Base-by-base conservation (phyloP, 2,888 invertebrate genomes). In the Watsonalla cultraria region DNA sequence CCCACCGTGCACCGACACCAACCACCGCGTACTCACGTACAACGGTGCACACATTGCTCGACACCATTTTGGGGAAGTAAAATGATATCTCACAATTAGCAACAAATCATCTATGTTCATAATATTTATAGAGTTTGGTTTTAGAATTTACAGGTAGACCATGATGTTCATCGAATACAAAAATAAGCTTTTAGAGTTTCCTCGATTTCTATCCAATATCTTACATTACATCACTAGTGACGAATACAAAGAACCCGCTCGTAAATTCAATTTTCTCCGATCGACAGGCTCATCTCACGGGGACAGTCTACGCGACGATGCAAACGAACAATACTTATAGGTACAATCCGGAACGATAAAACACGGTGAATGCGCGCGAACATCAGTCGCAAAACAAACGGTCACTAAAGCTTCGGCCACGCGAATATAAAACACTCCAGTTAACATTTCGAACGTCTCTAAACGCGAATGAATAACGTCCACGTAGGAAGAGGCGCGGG, bases 131-230 rank as follows among this genome's bases (percentile, higher is more conserved):
- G 68, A 78, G 71, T 72, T 78, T 77, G 70, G 78, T 76, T 84
- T 84, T 80, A 82, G 80, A 86, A 84, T 85, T 76, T 82, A 89
- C 84, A 88, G 81, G 76, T 81, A 84, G 80, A 85, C 80, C 82
- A 79, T 86, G 83, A 83, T 83, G 78, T 80, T 86, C 81, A 73
- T 88, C 85, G 79, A 89, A 89, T 90, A 90, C 83, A 90, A 90
- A 90, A 90, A 90, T 90, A 90, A 90, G 90, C 90, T 85, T 86
- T 88, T 82, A 86, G 82, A 86, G 84, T 89, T 86, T 84, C 76
- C 77, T 86, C 87, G 84, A 82, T 82, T 81, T 86, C 24, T 84
- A 85, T 86, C 82, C 85, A 80, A 86, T 85, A 86, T 75, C 85
- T 87, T 86, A 84, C 70, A 78, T 81, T 82, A 86, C 76, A 82